A percentile compares a stretch with the other conserved stretches of the same genome.
Evolutionary conservation across 2,888 invertebrate species (phyloP).

Genomic region (Agonum fuliginosum): DNA sequence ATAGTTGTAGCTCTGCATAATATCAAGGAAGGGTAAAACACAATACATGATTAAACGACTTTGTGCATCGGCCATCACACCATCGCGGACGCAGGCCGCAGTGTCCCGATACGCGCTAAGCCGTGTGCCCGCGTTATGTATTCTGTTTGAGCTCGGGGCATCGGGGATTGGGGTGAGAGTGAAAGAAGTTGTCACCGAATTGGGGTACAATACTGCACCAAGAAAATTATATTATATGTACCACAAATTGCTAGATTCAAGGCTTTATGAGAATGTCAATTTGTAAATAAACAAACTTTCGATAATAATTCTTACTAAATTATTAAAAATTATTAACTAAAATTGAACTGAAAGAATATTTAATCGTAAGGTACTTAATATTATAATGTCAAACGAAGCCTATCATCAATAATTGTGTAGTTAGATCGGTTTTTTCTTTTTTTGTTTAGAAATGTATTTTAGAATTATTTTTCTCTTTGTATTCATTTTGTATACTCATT

Average conservation of each 20-base stretch:
- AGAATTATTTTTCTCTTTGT: too few species aligned
- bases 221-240: neutral
- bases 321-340: too few species aligned
- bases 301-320: too few species aligned
- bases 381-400: too few species aligned
- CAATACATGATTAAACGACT: constrained; percentile 55
- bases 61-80: constrained; percentile 35
- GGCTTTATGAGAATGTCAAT: too few species aligned
- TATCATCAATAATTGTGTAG: too few species aligned
- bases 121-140: constrained; percentile 34
- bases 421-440: too few species aligned
- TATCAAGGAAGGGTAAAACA: constrained; percentile 52
- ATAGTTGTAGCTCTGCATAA: neutral
- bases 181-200: constrained; percentile 56
- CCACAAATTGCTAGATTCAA: neutral
- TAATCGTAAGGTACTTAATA: too few species aligned
- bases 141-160: constrained; percentile 48
- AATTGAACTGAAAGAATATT: too few species aligned
- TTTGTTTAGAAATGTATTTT: too few species aligned
- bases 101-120: neutral
- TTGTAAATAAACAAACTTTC: too few species aligned
- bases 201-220: constrained; percentile 15
- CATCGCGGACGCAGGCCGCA: neutral
- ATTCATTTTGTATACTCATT: too few species aligned
- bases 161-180: constrained; percentile 43